Base-by-base conservation (phyloP, 2,888 invertebrate species). In the Crioceris asparagi region DNA sequence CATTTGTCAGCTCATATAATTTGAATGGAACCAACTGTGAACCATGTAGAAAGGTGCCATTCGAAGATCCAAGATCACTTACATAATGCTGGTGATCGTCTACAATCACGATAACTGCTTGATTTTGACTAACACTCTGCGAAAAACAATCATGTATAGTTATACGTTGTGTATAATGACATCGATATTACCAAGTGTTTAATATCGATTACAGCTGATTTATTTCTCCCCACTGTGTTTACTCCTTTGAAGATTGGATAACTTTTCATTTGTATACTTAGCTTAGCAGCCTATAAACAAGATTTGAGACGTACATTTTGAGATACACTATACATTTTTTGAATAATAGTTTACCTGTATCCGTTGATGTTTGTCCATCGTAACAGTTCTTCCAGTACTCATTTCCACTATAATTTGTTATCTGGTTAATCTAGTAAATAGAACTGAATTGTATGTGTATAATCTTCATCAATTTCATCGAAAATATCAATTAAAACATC, bases 91-190 rank as follows among this genome's bases (percentile, higher is more conserved):
- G 45, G 17, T 46, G 45, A 21, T 56, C 51, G 43, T 56, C 51
- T 12, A 59, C 41, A 17, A 60, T 48, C n/a, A 55, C 53, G 32
- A 64, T 50, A 35, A 59, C 34, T n/a, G 61, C 61, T 41, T 64
- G 64, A 32, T 59, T 51, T 32, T 62, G 59, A 40, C 64, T 64
- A 8, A 62, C 50, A 35, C 48, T 56, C 63, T 64, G 38, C 37
- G 53, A 51, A 29, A 35, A 16, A 21, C 23, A 23, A 26, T 17
- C n/a, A 8, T 32, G 10, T 3, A n/a, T 2, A 4, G 7, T n/a
- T 19, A n/a, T 12, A 16, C 2, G 10, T 17, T 35, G 17, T 17
- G 5, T 7, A 3, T 29, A 14, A 14, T 4, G 16, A 29, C 10
- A 19, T 17, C n/a, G 17, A 35, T 44, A 47, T 48, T 53, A 63